These are phyloP conservation scores for Muscicapa comitata DNA, from an alignment of 2,797 vertebrate genomes.

Conservation along the genomic window DNA sequence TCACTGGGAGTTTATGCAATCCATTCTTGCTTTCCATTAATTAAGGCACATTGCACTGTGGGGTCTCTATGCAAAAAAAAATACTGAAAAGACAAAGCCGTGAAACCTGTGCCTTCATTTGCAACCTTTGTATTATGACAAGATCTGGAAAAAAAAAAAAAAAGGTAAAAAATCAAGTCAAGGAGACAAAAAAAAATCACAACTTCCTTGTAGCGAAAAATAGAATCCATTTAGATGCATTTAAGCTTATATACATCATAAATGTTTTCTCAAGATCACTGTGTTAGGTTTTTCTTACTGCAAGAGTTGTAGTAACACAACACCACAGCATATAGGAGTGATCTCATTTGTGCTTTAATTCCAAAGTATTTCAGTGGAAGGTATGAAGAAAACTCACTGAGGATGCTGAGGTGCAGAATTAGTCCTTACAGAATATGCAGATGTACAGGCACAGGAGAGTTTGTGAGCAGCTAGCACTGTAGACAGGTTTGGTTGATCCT, in stretches of 20 bases:
- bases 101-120: background rate
- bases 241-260: background rate
- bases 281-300: background rate
- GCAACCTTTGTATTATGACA: background rate
- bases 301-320: background rate
- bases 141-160: background rate
- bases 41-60: background rate
- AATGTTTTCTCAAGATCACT: background rate
- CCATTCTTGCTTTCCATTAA: slow-evolving; percentile 20
- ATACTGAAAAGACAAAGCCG: background rate
- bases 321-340: accelerated
- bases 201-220: background rate
- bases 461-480: background rate
- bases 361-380: background rate
- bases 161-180: background rate
- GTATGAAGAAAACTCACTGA: background rate
- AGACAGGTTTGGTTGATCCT: background rate
- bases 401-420: background rate
- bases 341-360: background rate
- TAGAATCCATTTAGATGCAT: background rate
- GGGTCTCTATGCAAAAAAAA: background rate
- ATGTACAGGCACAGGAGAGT: background rate
- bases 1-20: background rate
- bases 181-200: background rate
- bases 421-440: background rate